A percentile compares a stretch with the other conserved stretches of the same genome.
These are phyloP conservation scores for Otolemur crassicaudatus DNA, from an alignment of 2,797 vertebrate genomes.

Conservation along the genomic window DNA sequence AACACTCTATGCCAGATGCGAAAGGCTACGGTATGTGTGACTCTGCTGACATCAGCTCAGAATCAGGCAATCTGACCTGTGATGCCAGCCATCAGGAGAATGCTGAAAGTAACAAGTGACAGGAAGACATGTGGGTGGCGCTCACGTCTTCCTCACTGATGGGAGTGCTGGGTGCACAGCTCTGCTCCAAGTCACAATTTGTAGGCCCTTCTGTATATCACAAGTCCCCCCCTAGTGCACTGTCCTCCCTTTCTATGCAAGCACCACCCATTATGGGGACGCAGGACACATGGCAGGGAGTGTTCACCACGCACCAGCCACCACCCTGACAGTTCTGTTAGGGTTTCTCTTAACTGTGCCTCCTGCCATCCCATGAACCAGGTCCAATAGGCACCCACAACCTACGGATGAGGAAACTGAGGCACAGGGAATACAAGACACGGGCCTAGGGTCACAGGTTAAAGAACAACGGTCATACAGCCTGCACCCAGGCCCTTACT, in stretches of 20 bases:
- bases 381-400: neutral
- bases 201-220: rapidly evolving
- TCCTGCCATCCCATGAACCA: neutral
- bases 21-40: rapidly evolving
- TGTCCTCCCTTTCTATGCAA: rapidly evolving
- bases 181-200: neutral
- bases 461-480: neutral
- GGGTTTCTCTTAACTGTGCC: neutral
- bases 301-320: rapidly evolving
- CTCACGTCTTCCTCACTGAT: rapidly evolving
- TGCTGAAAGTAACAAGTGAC: neutral
- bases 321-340: neutral
- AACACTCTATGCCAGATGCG: neutral
- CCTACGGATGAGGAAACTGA: neutral
- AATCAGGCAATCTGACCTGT: rapidly evolving
- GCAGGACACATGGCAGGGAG: rapidly evolving
- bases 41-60: rapidly evolving
- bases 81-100: neutral
- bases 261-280: rapidly evolving
- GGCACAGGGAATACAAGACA: neutral
- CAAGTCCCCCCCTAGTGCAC: neutral
- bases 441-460: neutral
- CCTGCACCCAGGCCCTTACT: neutral
- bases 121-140: rapidly evolving
- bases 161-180: neutral